Evolutionary conservation across 2,888 invertebrate species (phyloP), one percentile per base, ranked within the genome.

Genomic region (Pinctada fucata): DNA sequence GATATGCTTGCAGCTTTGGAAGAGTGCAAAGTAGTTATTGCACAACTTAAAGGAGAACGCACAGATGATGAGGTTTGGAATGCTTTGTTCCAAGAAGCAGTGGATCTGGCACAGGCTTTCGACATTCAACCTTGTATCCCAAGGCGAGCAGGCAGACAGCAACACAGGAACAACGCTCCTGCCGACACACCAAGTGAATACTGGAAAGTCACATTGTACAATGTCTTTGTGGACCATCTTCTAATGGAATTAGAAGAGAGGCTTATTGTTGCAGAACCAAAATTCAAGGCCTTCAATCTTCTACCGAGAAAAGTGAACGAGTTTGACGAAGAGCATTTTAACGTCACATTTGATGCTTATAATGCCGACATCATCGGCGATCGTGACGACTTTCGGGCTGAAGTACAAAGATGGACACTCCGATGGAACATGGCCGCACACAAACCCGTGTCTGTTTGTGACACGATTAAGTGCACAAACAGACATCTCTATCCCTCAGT

Each of bases 21-120:
- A 48, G 79, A 81, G 50, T 67, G 67, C 45, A 73, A 74, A 16
- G 77, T 72, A 6, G 68, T 80, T 13, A 72, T 80, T 63, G 10
- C 45, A 31, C 67, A 67, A n/a, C 50, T 75, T 16, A 50, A n/a
- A 13, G 68, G 72, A 65, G 75, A 80, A 63, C 71, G 78, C 58
- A 52, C 58, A 10, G 58, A 52, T 52, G 58, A 52, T 52, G 58
- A 52, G 58, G 69, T 80, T 13, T 80, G 74, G 51, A 50, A 76
- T 66, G 50, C 51, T n/a, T 16, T 80, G 48, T 80, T 49, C 66
- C 48, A 72, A 8, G 67, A 65, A n/a, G 78, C 75, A 48, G 65
- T 63, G 47, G 72, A 64, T 47, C 52, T 78, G 31, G 67, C 66
- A n/a, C 63, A 64, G 16, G 69, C 71, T 2, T 75, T 68, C 70